phyloP scores from a whole-genome alignment of 2,797 vertebrate species.

The Myotis vivesi region DNA sequence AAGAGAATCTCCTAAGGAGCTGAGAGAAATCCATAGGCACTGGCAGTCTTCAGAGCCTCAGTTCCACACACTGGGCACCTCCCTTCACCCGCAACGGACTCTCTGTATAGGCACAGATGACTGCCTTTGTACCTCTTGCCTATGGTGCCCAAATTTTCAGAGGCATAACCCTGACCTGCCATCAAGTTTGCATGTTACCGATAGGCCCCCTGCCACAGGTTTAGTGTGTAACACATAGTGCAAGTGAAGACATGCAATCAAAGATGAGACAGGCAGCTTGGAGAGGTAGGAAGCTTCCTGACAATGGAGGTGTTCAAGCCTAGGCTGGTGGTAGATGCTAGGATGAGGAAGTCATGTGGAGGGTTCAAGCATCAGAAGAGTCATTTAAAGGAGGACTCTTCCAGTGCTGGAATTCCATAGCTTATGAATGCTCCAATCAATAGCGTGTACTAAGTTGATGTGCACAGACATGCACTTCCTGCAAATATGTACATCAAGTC shows the following conservation, averaged over 20 bases:
- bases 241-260: not conserved
- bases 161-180: not conserved
- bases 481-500: not conserved
- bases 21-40: not conserved
- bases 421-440: not conserved
- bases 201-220: not conserved
- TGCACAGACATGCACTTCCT: not conserved
- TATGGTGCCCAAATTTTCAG: not conserved
- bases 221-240: not conserved
- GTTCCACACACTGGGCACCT: not conserved
- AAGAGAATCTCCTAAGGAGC: constrained; percentile 27
- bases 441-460: not conserved
- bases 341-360: not conserved
- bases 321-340: not conserved
- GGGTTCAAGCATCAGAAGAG: not conserved
- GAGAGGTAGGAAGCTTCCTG: not conserved
- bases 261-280: not conserved
- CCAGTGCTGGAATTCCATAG: constrained; percentile 65
- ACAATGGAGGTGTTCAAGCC: not conserved
- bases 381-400: constrained; percentile 57
- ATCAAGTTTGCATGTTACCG: not conserved
- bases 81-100: rapidly evolving
- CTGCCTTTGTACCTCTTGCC: not conserved
- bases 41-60: not conserved
- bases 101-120: not conserved